These are phyloP conservation scores for Labeo calbasu DNA, from an alignment of 2,797 vertebrate species.

Conservation along the genomic window DNA sequence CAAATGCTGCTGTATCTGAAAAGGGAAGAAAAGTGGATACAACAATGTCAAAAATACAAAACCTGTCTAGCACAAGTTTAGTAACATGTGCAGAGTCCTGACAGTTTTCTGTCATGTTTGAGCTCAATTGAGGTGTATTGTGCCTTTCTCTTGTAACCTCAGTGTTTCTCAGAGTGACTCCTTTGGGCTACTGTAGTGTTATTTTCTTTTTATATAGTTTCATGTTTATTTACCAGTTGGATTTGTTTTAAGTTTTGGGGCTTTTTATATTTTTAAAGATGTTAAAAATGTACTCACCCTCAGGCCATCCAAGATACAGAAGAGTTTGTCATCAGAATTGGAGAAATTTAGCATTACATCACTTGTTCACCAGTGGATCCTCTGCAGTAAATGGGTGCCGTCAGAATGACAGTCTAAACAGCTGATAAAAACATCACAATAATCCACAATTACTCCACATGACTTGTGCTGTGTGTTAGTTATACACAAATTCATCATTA, in stretches of 20 bases:
- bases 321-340: not conserved
- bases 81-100: not conserved
- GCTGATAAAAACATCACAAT: not conserved
- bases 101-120: slow-evolving; percentile 12
- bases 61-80: not conserved
- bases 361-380: not conserved
- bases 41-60: slow-evolving; percentile 26
- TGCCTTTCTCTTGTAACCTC: not conserved
- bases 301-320: not conserved
- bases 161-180: not conserved
- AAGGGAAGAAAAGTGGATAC: slow-evolving; percentile 6
- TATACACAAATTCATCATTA: not conserved
- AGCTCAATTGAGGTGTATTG: not conserved
- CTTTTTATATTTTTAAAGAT: not conserved
- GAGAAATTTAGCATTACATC: not conserved
- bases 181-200: not conserved
- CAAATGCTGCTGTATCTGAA: not conserved
- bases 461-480: not conserved
- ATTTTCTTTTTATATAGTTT: not conserved
- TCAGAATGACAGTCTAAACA: not conserved
- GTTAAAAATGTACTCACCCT: not conserved
- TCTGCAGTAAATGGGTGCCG: too few relatives aligned
- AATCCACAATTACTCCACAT: not conserved
- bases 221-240: not conserved
- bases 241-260: not conserved